Conservation (phyloP, 2,797 vertebrate genomes). For the Hybognathus amarus region DNA sequence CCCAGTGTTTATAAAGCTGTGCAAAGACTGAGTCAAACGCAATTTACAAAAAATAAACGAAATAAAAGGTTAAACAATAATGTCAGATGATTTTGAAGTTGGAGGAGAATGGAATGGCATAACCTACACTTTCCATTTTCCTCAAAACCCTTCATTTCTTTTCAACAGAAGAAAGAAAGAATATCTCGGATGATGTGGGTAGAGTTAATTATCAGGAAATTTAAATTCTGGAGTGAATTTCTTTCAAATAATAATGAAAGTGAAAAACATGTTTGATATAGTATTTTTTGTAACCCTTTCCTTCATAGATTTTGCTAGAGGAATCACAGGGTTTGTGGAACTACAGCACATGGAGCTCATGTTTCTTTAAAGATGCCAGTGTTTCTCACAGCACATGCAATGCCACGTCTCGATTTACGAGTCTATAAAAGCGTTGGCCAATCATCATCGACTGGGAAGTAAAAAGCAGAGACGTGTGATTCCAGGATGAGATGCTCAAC, state of each 20-base stretch:
- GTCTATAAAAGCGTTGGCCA: slow-evolving; percentile 12
- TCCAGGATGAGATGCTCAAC: slow-evolving; percentile 19
- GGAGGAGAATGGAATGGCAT: no score
- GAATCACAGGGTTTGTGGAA: neutral
- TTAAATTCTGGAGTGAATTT: no score
- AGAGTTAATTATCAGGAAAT: no score
- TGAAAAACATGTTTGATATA: neutral
- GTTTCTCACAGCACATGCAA: slow-evolving; percentile 5
- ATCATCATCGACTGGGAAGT: slow-evolving; percentile 20
- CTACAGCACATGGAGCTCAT: neutral
- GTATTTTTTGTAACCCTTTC: neutral
- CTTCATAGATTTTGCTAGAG: neutral
- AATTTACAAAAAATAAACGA: no score
- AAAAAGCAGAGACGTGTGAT: slow-evolving; percentile 39
- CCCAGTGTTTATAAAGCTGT: no score
- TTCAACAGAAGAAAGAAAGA: no score
- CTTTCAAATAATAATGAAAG: neutral
- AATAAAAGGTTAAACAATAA: no score
- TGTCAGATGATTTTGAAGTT: no score
- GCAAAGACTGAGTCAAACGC: no score
- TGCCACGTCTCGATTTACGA: slow-evolving; percentile 2
- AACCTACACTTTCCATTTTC: no score
- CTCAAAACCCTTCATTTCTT: no score
- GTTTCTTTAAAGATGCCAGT: neutral
- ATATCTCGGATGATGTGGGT: no score